Base-by-base conservation (phyloP, 2,797 vertebrate genomes). In the Sebastes elongatus region DNA sequence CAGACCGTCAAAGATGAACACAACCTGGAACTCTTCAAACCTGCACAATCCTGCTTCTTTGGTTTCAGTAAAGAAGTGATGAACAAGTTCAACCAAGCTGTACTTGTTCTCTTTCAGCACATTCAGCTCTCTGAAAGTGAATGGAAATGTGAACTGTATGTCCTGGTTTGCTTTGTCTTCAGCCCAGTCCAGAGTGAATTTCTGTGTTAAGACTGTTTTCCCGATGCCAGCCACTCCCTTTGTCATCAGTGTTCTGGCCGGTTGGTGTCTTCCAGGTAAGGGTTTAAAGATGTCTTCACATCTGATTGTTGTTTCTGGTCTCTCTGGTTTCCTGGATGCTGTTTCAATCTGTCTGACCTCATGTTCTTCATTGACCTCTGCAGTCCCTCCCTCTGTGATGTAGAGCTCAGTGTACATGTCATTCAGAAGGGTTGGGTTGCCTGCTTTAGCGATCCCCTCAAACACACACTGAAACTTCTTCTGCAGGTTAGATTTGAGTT, bases 161-260 rank as follows among this genome's bases (percentile, higher is more conserved):
- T 87, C 79, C 13, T 79, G 53, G 42, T 80, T 82, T 69, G 35
- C 10, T 62, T 33, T 52, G 10, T 20, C 0, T 76, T 84, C 30
- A 28, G 72, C 42, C 85, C 85, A 87, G 60, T 84, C 85, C 68
- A 79, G 65, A 22, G 78, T 30, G 69, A 84, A 82, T 30, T 82
- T 87, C 62, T 64, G 62, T 4, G 62, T 64, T 16, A 18, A 25
- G 22, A 0, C 30, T 0, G 85, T 76, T 73, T 86, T 87, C 9
- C 85, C 82, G 46, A 85, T 87, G 60, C 86, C 86, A 16, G 82
- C 82, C 0, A 80, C 82, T 38, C 86, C 86, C 55, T 35, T 82
- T 11, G 85, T 87, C 75, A 87, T 33, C 2, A 81, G 27, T 1
- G 68, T 84, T 52, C 32, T 78, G 8, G 85, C 67, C 23, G 63